Base-by-base conservation (phyloP, 2,888 invertebrate genomes). In the Sarcophaga caerulescens region DNA sequence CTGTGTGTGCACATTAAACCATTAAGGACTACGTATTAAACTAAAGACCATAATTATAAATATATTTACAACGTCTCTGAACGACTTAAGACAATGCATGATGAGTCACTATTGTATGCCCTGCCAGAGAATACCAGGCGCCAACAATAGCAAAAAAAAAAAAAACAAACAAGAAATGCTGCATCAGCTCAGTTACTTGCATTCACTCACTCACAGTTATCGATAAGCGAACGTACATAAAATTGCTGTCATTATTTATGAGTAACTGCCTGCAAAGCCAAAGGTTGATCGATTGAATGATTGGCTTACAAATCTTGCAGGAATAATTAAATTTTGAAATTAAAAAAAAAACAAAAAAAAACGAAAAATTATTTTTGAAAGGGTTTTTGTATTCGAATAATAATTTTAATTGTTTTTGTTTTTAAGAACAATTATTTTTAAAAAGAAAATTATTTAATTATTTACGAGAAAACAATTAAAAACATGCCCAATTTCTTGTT, bases 71-170 rank as follows among this genome's bases (percentile, higher is more conserved):
- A 35, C 8, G 10, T 19, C 44, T 45, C 68, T 17, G 6, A 68
- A 68, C 0, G 11, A 21, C 12, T 68, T 68, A 68, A 68, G 5
- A 5, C 44, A n/a, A 45, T 47, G 47, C 45, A 5, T 68, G 45
- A 47, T 47, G 35, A 35, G 35, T 35, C 35, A 35, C 35, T 35
- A 35, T 35, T 35, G 1, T 47, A 3, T 14, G 21, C 21, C 45
- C 45, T 68, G 19, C 44, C 4, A 23, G 45, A 66, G 68, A 45
- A 68, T 47, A 45, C 10, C 47, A 68, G 68, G 68, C 68, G 68
- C 68, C 68, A 68, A 68, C 19, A 47, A 47, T 21, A 47, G 21
- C 47, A 44, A 47, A n/a, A 68, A 66, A 25, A 5, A 35, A 35
- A n/a, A 68, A 66, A 25, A 5, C 6, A 35, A 35, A 35, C 35